Evolutionary conservation across 2,113 vertebrate genomes (phyloP), one percentile per base, ranked within the genome.

Genomic region (Salminus brasiliensis): DNA sequence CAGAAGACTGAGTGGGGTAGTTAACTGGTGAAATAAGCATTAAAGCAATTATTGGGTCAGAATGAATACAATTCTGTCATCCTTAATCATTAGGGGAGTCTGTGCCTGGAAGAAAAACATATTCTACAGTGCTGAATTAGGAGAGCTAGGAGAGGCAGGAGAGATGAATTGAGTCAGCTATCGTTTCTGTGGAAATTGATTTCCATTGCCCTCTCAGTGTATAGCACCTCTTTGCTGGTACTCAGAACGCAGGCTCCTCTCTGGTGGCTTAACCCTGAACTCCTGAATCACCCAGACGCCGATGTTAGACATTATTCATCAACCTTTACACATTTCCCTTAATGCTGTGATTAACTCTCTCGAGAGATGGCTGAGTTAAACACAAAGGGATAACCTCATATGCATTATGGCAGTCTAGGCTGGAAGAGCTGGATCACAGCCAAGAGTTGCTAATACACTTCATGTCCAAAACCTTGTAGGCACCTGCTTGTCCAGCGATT

Each of bases 11-110:
- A 84, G 85, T 67, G 49, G 85, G 84, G 91, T 94, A 93, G 93
- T 94, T 94, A 94, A 94, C 89, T 90, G 91, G 91, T 91, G 85
- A 90, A 91, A 93, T 91, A 91, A 89, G 91, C 92, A 93, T 93
- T 92, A 89, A 91, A 88, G 90, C 93, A 94, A 93, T 94, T 93
- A 94, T 93, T 94, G 90, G 92, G 88, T 89, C 88, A 89, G 89
- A 91, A 92, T 92, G 92, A 93, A 93, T 93, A 92, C 89, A 93
- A 93, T 90, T 92, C 87, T 87, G 89, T 91, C 92, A 93, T 94
- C 88, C 93, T 92, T 93, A 94, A 94, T 94, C 93, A 94, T 91
- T 91, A 82, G 83, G 87, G 91, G 86, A 82, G 60, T 88, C 89
- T 87, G 82, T 89, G 91, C 91, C 92, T 92, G 85, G 81, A 88